These are phyloP conservation scores for Coelopa frigida DNA, from an alignment of 1,140 invertebrate species.

Conservation along the genomic window DNA sequence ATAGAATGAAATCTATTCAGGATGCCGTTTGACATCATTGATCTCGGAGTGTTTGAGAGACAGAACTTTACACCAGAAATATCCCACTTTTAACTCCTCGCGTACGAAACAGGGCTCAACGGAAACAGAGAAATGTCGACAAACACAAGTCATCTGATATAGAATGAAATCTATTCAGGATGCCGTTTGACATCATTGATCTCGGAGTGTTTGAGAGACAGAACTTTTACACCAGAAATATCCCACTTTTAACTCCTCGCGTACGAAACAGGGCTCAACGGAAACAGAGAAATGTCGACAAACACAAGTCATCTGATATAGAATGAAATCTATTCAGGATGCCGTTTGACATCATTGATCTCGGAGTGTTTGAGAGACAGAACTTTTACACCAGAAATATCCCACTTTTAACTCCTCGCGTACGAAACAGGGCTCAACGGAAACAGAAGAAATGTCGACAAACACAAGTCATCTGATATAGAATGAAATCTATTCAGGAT, in stretches of 20 bases:
- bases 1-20: no score
- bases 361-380: constrained; percentile 23
- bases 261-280: background rate
- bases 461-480: background rate
- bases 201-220: constrained; percentile 32
- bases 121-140: no score
- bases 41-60: constrained; percentile 27
- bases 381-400: constrained; percentile 1
- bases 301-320: background rate
- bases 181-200: constrained; percentile 15
- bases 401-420: constrained; percentile 13
- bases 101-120: no score
- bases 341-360: constrained; percentile 14
- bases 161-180: no score
- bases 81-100: constrained; percentile 29
- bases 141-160: no score
- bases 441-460: background rate
- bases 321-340: constrained; percentile 18
- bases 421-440: background rate
- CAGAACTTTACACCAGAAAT: constrained; percentile 8
- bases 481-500: background rate
- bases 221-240: constrained; percentile 9
- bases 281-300: background rate
- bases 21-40: constrained; percentile 26
- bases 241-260: constrained; percentile 27